Conservation (phyloP, 2,888 invertebrate species). For the Phania funesta region DNA sequence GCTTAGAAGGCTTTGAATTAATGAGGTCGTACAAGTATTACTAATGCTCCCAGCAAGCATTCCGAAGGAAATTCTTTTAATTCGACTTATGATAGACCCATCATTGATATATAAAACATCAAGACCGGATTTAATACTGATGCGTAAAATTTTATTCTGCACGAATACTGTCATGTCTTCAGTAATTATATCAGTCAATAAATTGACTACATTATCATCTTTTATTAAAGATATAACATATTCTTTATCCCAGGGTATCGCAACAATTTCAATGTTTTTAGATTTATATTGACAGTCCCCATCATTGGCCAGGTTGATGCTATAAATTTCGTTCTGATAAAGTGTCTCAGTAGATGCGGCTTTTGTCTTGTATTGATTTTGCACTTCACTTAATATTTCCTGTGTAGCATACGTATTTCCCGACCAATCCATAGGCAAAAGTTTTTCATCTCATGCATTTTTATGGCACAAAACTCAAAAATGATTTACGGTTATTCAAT, state of each 20-base stretch:
- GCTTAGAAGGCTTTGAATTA: slow-evolving; percentile 44
- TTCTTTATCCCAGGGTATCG: slow-evolving; percentile 39
- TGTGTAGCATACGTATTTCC: slow-evolving; percentile 40
- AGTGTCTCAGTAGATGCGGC: not conserved
- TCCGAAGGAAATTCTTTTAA: slow-evolving; percentile 44
- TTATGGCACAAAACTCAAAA: slow-evolving; percentile 31
- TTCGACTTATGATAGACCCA: too few species aligned
- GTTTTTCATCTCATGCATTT: slow-evolving; percentile 16
- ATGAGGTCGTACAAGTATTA: slow-evolving; percentile 62
- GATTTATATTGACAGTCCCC: not conserved
- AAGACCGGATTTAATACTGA: slow-evolving; percentile 52
- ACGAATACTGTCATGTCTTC: slow-evolving; percentile 48
- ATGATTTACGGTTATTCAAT: not conserved
- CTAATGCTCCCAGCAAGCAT: slow-evolving; percentile 56
- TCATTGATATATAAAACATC: slow-evolving; percentile 69
- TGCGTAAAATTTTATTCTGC: slow-evolving; percentile 50
- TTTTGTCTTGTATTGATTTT: slow-evolving; percentile 29
- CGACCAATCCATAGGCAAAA: slow-evolving; percentile 34
- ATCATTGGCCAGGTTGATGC: not conserved
- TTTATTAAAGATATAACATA: slow-evolving; percentile 51
- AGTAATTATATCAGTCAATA: slow-evolving; percentile 52
- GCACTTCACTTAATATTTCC: slow-evolving; percentile 21
- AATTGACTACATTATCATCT: slow-evolving; percentile 44
- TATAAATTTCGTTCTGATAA: not conserved
- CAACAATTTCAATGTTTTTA: slow-evolving; percentile 41